Conservation (phyloP, 35 echinoderm and acorn worm species). For the Diadema setosum region DNA sequence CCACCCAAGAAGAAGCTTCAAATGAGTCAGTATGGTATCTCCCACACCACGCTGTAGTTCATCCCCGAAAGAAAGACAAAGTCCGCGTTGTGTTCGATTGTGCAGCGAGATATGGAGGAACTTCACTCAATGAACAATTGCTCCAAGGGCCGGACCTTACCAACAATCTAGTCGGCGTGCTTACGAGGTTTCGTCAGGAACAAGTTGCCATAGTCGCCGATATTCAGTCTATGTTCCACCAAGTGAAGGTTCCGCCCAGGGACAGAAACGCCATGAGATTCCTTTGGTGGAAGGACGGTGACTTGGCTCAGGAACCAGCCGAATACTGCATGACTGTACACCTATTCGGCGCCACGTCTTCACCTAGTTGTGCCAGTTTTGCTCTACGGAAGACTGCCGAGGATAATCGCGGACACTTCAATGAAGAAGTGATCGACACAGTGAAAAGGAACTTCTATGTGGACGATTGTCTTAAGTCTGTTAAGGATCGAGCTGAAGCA, state of each 20-base stretch:
- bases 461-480: constrained; percentile 63
- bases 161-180: constrained; percentile 35
- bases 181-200: constrained; percentile 11
- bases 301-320: neutral
- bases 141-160: constrained; percentile 38
- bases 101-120: neutral
- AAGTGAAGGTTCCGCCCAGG: constrained; percentile 1
- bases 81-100: constrained; percentile 5
- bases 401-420: neutral
- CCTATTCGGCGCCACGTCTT: constrained; percentile 44
- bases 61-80: constrained; percentile 24
- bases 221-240: too few relatives aligned
- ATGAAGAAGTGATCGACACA: neutral
- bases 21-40: neutral
- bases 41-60: neutral
- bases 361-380: constrained; percentile 52
- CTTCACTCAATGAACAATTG: constrained; percentile 22
- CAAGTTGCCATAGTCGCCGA: too few relatives aligned
- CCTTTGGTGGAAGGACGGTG: constrained; percentile 33
- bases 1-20: neutral
- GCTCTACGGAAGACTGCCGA: constrained; percentile 17
- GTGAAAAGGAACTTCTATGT: constrained; percentile 49
- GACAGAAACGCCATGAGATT: constrained; percentile 33
- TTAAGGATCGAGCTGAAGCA: neutral
- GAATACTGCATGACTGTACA: constrained; percentile 26